phyloP scores from a whole-genome alignment of 2,113 vertebrate species.

The Tamias sibiricus region DNA sequence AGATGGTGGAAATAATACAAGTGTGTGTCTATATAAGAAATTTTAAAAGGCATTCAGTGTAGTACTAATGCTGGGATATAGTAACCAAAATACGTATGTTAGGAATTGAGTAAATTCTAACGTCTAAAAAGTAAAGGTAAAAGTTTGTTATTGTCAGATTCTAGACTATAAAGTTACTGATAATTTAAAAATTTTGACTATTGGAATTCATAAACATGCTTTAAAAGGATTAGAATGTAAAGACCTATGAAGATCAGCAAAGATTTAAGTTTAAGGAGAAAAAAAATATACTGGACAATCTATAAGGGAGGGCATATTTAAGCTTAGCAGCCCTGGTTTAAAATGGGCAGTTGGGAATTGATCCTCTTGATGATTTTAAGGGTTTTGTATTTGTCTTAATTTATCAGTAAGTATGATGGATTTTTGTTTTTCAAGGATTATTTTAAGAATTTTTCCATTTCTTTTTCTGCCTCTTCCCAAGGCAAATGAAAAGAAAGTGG shows the following conservation, averaged over 20 bases:
- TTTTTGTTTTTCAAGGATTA: background rate
- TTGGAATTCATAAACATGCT: too few relatives aligned
- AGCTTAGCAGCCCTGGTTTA: background rate
- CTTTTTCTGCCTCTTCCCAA: slow-evolving; percentile 74
- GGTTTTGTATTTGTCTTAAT: background rate
- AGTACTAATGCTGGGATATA: background rate
- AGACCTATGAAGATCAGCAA: background rate
- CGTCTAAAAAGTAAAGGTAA: too few relatives aligned
- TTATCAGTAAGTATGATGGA: background rate
- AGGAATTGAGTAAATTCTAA: background rate
- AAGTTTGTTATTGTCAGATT: too few relatives aligned
- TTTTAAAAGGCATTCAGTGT: background rate
- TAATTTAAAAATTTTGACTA: too few relatives aligned
- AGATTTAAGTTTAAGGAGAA: background rate
- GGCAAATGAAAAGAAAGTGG: slow-evolving; percentile 89
- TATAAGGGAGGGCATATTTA: background rate
- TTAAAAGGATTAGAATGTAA: background rate
- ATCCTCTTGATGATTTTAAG: background rate
- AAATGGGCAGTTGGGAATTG: background rate
- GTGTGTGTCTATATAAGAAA: background rate
- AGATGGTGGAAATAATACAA: background rate
- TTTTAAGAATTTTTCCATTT: slow-evolving; percentile 50
- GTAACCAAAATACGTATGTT: background rate
- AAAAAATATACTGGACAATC: background rate
- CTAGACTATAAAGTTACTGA: too few relatives aligned